phyloP scores from a whole-genome alignment of 2,888 invertebrate genomes.

The Drosophila emarginata region DNA sequence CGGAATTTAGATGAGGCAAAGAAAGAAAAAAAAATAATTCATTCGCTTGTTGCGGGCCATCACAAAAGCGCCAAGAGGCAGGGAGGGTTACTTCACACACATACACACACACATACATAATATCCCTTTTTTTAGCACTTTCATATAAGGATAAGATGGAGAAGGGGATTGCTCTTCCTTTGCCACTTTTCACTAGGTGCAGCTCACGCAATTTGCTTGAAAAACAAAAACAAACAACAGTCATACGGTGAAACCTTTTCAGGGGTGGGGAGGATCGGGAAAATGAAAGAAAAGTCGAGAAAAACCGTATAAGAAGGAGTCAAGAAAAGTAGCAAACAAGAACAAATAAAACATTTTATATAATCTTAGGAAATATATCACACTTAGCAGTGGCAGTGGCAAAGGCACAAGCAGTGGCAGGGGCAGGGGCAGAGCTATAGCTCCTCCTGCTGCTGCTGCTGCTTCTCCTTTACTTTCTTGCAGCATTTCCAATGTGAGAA shows the following conservation, averaged over 20 bases:
- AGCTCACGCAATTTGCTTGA: slow-evolving; percentile 77
- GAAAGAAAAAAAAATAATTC: slow-evolving; percentile 67
- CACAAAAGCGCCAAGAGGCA: slow-evolving; percentile 18
- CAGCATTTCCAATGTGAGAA: slow-evolving; percentile 43
- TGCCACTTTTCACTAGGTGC: slow-evolving; percentile 34
- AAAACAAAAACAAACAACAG: slow-evolving; percentile 35
- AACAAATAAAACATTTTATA: slow-evolving; percentile 81
- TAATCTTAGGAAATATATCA: slow-evolving; percentile 83
- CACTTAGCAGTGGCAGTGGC: slow-evolving; percentile 79
- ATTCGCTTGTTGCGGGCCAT: slow-evolving; percentile 62
- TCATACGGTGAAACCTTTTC: too few relatives aligned
- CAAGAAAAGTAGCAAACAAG: slow-evolving; percentile 54
- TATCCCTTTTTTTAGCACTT: slow-evolving; percentile 66
- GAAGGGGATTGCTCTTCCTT: slow-evolving; percentile 33
- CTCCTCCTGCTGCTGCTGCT: slow-evolving; percentile 12
- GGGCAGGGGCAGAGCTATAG: slow-evolving; percentile 24
- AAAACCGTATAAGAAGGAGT: slow-evolving; percentile 23
- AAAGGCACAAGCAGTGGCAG: slow-evolving; percentile 18
- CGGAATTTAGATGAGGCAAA: slow-evolving; percentile 69
- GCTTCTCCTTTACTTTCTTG: slow-evolving; percentile 4
- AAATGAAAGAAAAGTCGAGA: slow-evolving; percentile 18
- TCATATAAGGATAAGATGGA: slow-evolving; percentile 27
- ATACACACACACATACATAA: slow-evolving; percentile 31
- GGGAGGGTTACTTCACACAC: slow-evolving; percentile 5
- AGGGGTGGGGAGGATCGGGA: not conserved